phyloP scores from a whole-genome alignment of 2,113 vertebrate species.

The Triplophysa rosa region DNA sequence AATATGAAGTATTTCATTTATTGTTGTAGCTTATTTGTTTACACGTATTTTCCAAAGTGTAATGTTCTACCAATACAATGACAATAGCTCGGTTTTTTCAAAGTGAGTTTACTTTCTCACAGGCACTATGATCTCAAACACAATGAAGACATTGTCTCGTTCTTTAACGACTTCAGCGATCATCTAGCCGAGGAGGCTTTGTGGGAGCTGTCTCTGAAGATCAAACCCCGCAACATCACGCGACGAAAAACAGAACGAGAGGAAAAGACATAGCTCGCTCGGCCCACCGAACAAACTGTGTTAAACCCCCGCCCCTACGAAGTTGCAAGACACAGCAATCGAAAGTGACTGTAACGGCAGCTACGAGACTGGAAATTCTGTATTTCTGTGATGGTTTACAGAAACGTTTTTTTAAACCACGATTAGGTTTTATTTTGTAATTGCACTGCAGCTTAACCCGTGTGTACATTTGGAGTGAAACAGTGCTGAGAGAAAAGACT shows the following conservation, averaged over 20 bases:
- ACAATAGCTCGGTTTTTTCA: neutral
- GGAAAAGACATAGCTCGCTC: slow-evolving; percentile 80
- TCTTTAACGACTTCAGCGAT: slow-evolving; percentile 96
- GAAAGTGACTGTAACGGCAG: slow-evolving; percentile 39
- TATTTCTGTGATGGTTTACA: slow-evolving; percentile 46
- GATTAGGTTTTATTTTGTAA: slow-evolving; percentile 26
- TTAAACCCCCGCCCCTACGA: neutral
- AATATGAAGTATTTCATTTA: neutral
- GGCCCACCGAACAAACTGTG: neutral
- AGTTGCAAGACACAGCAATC: slow-evolving; percentile 27
- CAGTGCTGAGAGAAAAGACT: neutral
- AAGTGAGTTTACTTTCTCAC: slow-evolving; percentile 14
- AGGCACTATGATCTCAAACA: slow-evolving; percentile 88
- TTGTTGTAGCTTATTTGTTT: too few relatives aligned
- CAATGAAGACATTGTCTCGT: slow-evolving; percentile 87
- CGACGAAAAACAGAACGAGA: slow-evolving; percentile 84
- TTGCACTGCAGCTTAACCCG: slow-evolving; percentile 37
- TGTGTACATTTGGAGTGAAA: slow-evolving; percentile 16
- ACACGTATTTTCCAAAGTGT: too few relatives aligned
- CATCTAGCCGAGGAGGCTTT: slow-evolving; percentile 92
- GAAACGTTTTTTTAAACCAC: neutral
- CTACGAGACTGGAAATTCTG: slow-evolving; percentile 39
- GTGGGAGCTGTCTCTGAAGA: slow-evolving; percentile 94
- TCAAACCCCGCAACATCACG: slow-evolving; percentile 86
- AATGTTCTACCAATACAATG: too few relatives aligned